Evolutionary conservation across 2,888 invertebrate genomes (phyloP).

Genomic region (Cylindroiulus punctatus): DNA sequence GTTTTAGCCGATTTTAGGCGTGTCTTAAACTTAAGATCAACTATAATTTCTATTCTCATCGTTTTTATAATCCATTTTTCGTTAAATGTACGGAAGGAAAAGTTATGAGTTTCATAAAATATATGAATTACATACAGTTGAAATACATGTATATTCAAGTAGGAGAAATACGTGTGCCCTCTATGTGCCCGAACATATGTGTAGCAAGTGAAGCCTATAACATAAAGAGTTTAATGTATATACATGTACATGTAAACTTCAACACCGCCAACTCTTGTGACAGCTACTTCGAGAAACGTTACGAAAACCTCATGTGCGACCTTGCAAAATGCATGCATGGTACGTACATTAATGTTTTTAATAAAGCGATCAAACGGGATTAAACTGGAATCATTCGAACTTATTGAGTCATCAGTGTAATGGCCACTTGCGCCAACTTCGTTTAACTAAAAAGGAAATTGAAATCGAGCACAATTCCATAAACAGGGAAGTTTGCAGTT

Average conservation of each 20-base stretch:
- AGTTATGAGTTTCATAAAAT: too few species aligned
- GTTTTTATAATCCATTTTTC: too few species aligned
- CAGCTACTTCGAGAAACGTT: not conserved
- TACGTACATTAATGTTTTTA: not conserved
- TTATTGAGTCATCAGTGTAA: not conserved
- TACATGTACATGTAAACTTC: too few species aligned
- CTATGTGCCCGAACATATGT: too few species aligned
- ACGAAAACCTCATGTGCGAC: not conserved
- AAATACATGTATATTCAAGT: too few species aligned
- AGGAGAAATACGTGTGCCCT: too few species aligned
- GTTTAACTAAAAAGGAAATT: not conserved
- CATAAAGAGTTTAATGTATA: constrained; percentile 13
- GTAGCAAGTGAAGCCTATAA: not conserved
- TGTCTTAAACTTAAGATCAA: too few species aligned
- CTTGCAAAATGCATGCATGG: not conserved
- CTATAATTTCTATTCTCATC: too few species aligned
- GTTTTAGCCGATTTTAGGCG: too few species aligned
- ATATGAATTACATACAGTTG: too few species aligned
- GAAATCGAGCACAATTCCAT: not conserved
- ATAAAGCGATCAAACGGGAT: not conserved
- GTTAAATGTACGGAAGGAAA: too few species aligned
- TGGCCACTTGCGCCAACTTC: not conserved
- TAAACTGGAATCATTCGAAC: not conserved
- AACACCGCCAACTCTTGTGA: not conserved
- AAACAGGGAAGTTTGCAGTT: too few species aligned